Conservation (phyloP, 2,888 invertebrate genomes). For the Prosopocoilus inquinatus region DNA sequence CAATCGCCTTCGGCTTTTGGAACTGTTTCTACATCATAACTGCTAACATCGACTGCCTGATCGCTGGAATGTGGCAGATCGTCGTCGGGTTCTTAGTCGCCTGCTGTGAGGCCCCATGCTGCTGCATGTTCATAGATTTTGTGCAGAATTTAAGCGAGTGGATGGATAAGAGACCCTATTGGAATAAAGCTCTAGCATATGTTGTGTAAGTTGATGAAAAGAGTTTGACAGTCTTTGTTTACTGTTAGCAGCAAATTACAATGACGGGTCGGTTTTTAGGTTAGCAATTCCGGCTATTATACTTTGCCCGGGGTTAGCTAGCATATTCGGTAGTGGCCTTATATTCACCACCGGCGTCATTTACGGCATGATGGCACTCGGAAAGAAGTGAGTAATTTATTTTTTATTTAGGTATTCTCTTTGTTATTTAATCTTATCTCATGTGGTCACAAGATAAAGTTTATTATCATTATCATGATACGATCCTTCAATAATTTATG, state of each 20-base stretch:
- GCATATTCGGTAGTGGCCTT: conserved; percentile 82
- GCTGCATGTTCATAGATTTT: conserved; percentile 94
- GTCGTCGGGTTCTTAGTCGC: conserved; percentile 84
- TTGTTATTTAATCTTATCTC: conserved; percentile 1
- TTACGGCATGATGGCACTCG: conserved; percentile 93
- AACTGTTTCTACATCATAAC: conserved; percentile 68
- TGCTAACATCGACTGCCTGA: conserved; percentile 62
- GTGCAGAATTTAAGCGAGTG: conserved; percentile 82
- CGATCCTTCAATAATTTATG: too few species aligned
- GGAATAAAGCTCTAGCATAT: conserved; percentile 86
- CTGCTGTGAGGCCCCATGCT: conserved; percentile 93
- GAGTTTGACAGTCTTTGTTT: conserved; percentile 4
- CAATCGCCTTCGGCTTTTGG: conserved; percentile 77
- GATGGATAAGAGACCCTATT: conserved; percentile 81
- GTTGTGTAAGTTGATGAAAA: conserved; percentile 73
- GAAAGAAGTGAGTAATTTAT: conserved; percentile 80
- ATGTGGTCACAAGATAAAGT: too few species aligned
- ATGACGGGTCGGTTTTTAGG: conserved; percentile 53
- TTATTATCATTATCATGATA: too few species aligned
- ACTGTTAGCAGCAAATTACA: not conserved
- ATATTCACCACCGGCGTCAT: conserved; percentile 86
- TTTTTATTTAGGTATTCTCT: conserved; percentile 13
- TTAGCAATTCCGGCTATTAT: conserved; percentile 78
- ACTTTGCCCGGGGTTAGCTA: conserved; percentile 71
- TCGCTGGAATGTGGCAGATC: conserved; percentile 85